Evolutionary conservation across 2,113 vertebrate genomes (phyloP), one percentile per base, ranked within the genome.

Genomic region (Uropsilus gracilis): DNA sequence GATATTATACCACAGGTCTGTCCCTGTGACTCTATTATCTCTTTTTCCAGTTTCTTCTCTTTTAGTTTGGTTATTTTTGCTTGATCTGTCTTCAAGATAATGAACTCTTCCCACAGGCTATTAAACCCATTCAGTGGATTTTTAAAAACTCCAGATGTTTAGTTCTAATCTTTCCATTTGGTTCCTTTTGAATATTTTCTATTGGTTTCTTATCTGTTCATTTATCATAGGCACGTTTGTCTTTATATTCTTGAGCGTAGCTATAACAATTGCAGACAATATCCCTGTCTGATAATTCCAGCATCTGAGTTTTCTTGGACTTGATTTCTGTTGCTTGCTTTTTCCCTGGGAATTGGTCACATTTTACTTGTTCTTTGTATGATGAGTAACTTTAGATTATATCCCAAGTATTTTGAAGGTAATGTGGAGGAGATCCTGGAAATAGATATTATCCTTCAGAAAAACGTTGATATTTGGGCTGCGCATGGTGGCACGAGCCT

Each of bases 321-420:
- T 46, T 78, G 55, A 14, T 46, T 10, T 88, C 30, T 50, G 11
- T 59, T 59, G 8, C 71, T 86, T 59, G 76, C 37, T 90, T 87
- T 83, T 64, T 53, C 18, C 39, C 72, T 69, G 61, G 68, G 76
- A 90, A 50, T 71, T 13, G 81, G 48, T 57, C 44, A 77, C 6
- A 22, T 76, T 75, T 77, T 86, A 53, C 82, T 87, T 39, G 18
- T 66, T 73, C 73, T 86, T 86, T 68, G 61, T 68, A 50, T 8
- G 32, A 63, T 72, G 59, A 72, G 69, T 48, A 42, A 57, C 57
- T 86, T 72, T 57, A 34, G 55, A 50, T 83, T 73, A 66, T 59
- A 72, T 30, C 30, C 28, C 80, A 53, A 90, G 22, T 92, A 82
- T 94, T 92, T 72, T 87, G 30, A 78, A 95, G n/a, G 24, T 44